Evolutionary conservation across 2,113 vertebrate genomes (phyloP).

Genomic region (Hippocampus zosterae): DNA sequence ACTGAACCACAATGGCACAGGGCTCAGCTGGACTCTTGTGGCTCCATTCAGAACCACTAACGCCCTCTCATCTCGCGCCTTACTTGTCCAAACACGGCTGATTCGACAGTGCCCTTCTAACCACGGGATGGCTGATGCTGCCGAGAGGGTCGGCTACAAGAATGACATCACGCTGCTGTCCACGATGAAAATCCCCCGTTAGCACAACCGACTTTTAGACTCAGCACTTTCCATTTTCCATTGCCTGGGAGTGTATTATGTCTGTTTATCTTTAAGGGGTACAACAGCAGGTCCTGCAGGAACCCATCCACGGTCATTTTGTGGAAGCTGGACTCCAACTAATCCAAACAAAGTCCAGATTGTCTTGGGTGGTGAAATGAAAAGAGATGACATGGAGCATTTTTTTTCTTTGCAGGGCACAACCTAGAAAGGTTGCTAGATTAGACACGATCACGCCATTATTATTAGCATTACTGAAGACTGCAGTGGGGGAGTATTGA

Average conservation of each 20-base stretch:
- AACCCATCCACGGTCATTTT: constrained; percentile 3
- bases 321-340: background rate
- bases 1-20: constrained; percentile 26
- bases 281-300: constrained; percentile 23
- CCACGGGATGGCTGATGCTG: constrained; percentile 14
- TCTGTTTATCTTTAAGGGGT: constrained; percentile 39
- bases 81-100: constrained; percentile 24
- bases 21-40: constrained; percentile 17
- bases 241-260: constrained; percentile 8
- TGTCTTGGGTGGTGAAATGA: background rate
- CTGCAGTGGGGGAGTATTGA: constrained; percentile 42
- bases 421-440: constrained; percentile 31
- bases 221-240: constrained; percentile 55
- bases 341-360: constrained; percentile 16
- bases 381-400: constrained; percentile 19
- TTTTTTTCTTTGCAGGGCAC: constrained; percentile 15
- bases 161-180: constrained; percentile 52
- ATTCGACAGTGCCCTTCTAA: constrained; percentile 14
- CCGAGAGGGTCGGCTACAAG: constrained; percentile 20
- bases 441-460: background rate
- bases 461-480: constrained; percentile 14
- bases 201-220: constrained; percentile 30
- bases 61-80: background rate
- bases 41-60: constrained; percentile 11
- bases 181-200: constrained; percentile 37